These are phyloP conservation scores for Criorhina ranunculi DNA, from an alignment of 2,888 invertebrate species.

Conservation along the genomic window DNA sequence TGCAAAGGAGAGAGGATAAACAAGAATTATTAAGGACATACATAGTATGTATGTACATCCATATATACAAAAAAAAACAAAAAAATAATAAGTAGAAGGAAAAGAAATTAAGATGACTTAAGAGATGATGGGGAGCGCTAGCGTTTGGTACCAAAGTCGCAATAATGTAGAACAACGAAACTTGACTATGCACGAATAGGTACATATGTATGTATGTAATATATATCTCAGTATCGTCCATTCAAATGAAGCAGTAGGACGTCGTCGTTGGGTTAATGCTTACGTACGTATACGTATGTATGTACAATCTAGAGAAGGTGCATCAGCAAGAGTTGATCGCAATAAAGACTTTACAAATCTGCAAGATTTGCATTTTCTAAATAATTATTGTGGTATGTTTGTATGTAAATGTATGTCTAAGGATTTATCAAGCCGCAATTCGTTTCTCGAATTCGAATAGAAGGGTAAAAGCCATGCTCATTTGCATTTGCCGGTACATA, in stretches of 20 bases:
- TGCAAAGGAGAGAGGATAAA: conserved; percentile 14
- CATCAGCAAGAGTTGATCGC: conserved; percentile 44
- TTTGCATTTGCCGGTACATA: conserved; percentile 24
- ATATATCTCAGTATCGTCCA: conserved; percentile 9
- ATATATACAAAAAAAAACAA: neutral
- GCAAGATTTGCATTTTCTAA: conserved; percentile 82
- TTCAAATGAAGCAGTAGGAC: conserved; percentile 10
- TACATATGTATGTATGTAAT: neutral
- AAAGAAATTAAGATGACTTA: conserved; percentile 47
- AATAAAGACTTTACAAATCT: conserved; percentile 77
- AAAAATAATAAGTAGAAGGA: conserved; percentile 11
- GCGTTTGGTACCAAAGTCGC: conserved; percentile 2
- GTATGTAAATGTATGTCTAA: neutral
- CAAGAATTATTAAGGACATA: conserved; percentile 21
- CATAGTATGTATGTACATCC: neutral
- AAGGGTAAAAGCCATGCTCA: conserved; percentile 30
- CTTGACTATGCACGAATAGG: conserved; percentile 2
- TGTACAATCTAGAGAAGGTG: conserved; percentile 14
- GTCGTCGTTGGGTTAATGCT: neutral
- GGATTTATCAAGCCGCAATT: conserved; percentile 23
- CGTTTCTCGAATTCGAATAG: conserved; percentile 13
- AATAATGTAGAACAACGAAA: conserved; percentile 25
- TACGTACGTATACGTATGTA: neutral
- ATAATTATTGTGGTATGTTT: conserved; percentile 50
- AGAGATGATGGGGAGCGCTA: conserved; percentile 28